phyloP scores from a whole-genome alignment of 92 coral and sea anemone genomes.

The Hydrozoanthus gracilis region DNA sequence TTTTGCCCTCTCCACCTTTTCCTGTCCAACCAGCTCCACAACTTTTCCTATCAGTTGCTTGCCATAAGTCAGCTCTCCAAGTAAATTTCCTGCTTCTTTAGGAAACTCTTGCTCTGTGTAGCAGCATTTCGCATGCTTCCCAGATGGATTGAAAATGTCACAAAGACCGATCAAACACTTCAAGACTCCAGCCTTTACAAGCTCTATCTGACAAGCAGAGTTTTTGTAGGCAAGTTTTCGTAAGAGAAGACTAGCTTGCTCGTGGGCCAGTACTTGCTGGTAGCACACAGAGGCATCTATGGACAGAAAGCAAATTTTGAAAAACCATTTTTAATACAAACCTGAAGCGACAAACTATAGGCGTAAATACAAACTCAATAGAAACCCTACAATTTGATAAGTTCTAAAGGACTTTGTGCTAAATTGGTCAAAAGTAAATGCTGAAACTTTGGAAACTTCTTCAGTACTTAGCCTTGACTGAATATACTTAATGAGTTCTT shows the following conservation, averaged over 20 bases:
- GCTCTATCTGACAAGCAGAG: slow-evolving; percentile 77
- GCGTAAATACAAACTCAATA: background rate
- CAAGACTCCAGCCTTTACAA: slow-evolving; percentile 80
- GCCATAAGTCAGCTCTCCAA: slow-evolving; percentile 66
- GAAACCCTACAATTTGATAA: too few species aligned
- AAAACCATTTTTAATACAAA: background rate
- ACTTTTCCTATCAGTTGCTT: slow-evolving; percentile 88
- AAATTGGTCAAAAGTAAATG: too few species aligned
- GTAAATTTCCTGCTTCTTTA: slow-evolving; percentile 56
- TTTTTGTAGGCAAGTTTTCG: slow-evolving; percentile 70
- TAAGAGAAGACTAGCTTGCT: slow-evolving; percentile 78
- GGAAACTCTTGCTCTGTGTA: slow-evolving; percentile 47
- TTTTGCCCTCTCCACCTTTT: slow-evolving; percentile 51
- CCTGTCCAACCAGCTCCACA: slow-evolving; percentile 53
- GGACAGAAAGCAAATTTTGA: background rate
- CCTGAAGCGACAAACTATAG: background rate
- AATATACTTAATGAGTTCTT: too few species aligned
- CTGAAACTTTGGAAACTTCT: too few species aligned
- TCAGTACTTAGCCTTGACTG: too few species aligned
- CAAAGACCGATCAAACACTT: slow-evolving; percentile 79
- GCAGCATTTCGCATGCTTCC: slow-evolving; percentile 87
- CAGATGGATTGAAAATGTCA: slow-evolving; percentile 69
- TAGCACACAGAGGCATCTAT: slow-evolving; percentile 40
- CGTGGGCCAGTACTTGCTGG: slow-evolving; percentile 66
- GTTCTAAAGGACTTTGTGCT: too few species aligned